Evolutionary conservation across 2,797 vertebrate genomes (phyloP).

Genomic region (Helarctos malayanus): DNA sequence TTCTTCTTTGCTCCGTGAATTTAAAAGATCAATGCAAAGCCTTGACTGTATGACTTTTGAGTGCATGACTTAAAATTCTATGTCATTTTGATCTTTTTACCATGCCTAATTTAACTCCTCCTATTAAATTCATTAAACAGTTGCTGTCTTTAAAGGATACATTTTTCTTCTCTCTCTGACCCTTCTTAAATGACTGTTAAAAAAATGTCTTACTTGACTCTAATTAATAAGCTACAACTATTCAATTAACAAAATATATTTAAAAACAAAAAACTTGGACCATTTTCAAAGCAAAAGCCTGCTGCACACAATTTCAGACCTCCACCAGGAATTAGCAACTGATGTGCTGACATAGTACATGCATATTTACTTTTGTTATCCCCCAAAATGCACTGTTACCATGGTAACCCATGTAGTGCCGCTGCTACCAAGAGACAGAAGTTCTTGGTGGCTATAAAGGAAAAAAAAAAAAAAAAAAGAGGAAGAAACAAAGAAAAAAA

Average conservation of each 20-base stretch:
- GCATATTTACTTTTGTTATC: conserved; percentile 79
- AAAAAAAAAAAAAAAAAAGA: not conserved
- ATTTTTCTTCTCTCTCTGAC: conserved; percentile 20
- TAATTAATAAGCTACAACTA: conserved; percentile 56
- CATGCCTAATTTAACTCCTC: not conserved
- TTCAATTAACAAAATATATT: conserved; percentile 78
- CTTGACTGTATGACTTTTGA: not conserved
- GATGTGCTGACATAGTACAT: conserved; percentile 67
- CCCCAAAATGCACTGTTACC: conserved; percentile 73
- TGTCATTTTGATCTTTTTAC: conserved; percentile 27
- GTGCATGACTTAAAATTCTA: not conserved
- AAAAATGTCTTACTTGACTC: conserved; percentile 68
- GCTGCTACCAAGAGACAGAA: conserved; percentile 59
- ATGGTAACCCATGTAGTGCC: conserved; percentile 65
- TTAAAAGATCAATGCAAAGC: conserved; percentile 5
- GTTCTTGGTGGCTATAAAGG: conserved; percentile 17
- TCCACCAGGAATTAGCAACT: conserved; percentile 68
- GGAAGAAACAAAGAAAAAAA: conserved; percentile 1
- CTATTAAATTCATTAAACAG: conserved; percentile 19
- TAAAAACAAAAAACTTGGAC: conserved; percentile 77
- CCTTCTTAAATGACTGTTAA: conserved; percentile 14
- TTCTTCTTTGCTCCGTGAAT: not conserved
- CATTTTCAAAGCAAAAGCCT: conserved; percentile 76
- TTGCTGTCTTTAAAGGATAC: conserved; percentile 50
- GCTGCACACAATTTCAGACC: conserved; percentile 47